Percentiles rank a stretch among this genome's conserved stretches.
phyloP scores from a whole-genome alignment of 2,888 invertebrate genomes.

The Ectropis crepuscularia region DNA sequence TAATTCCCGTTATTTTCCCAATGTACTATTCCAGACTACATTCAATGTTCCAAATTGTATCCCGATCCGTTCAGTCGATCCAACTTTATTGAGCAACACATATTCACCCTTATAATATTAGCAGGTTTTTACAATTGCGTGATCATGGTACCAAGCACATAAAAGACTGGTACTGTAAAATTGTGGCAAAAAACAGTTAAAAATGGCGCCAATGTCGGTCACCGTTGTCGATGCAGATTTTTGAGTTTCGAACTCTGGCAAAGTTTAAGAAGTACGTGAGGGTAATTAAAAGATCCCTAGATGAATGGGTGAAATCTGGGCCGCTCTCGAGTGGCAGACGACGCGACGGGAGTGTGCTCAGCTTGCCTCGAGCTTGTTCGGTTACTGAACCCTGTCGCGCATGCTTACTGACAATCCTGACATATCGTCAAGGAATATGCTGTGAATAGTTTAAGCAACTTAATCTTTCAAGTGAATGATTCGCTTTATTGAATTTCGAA shows the following conservation, averaged over 20 bases:
- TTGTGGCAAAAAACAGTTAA: neutral
- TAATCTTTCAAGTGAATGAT: too few species aligned
- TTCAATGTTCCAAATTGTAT: too few species aligned
- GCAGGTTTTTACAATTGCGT: too few species aligned
- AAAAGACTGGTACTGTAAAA: too few species aligned
- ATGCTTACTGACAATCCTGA: conserved; percentile 48
- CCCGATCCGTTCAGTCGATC: too few species aligned
- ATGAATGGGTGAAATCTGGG: conserved; percentile 55
- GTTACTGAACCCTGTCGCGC: conserved; percentile 66
- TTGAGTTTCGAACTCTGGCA: neutral
- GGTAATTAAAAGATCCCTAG: conserved; percentile 42
- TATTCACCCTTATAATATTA: too few species aligned
- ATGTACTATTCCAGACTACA: too few species aligned
- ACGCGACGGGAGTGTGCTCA: conserved; percentile 47
- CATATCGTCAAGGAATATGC: neutral
- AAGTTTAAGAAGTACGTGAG: neutral
- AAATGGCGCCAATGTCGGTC: neutral
- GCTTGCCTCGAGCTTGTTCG: conserved; percentile 51
- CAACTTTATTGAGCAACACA: too few species aligned
- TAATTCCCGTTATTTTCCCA: too few species aligned
- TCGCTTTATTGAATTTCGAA: too few species aligned
- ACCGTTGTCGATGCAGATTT: neutral
- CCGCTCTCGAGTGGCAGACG: conserved; percentile 53
- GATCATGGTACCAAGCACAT: too few species aligned
- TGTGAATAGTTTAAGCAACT: too few species aligned